phyloP scores from a whole-genome alignment of 64 coral and sea anemone genomes.

The Actinia tenebrosa region DNA sequence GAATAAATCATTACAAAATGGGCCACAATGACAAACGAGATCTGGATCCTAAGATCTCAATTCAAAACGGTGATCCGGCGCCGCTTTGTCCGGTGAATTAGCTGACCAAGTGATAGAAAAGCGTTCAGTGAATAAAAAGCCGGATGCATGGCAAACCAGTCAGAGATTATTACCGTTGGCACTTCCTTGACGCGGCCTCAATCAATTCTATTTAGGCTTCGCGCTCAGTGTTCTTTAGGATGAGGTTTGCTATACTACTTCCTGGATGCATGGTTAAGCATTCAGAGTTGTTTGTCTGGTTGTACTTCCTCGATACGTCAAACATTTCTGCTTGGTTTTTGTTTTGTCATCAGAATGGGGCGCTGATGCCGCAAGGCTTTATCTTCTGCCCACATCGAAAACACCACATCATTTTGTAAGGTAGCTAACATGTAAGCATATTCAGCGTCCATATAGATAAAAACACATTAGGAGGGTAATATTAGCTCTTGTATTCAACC shows the following conservation, averaged over 20 bases:
- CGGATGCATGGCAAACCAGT: conserved; percentile 1
- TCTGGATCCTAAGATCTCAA: too few relatives aligned
- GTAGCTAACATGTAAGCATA: too few relatives aligned
- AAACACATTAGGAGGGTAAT: too few relatives aligned
- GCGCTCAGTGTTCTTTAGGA: not conserved
- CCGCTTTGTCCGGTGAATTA: not conserved
- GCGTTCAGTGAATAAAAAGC: not conserved
- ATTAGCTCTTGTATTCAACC: too few relatives aligned
- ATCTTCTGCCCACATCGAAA: not conserved
- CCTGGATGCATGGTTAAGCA: not conserved
- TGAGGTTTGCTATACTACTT: not conserved
- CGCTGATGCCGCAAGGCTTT: not conserved
- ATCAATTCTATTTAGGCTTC: not conserved
- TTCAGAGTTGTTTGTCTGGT: not conserved
- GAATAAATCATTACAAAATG: not conserved
- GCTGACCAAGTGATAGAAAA: not conserved
- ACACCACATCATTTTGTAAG: too few relatives aligned
- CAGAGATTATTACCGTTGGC: not conserved
- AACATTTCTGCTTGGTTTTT: not conserved
- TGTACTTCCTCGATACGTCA: not conserved
- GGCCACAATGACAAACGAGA: not conserved
- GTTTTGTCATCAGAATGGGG: not conserved
- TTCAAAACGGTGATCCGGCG: not conserved
- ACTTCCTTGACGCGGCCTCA: not conserved
- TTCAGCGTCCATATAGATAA: too few relatives aligned